Percentiles rank a stretch among this genome's conserved stretches.
phyloP scores from a whole-genome alignment of 2,888 invertebrate species.

The Acronicta psi region DNA sequence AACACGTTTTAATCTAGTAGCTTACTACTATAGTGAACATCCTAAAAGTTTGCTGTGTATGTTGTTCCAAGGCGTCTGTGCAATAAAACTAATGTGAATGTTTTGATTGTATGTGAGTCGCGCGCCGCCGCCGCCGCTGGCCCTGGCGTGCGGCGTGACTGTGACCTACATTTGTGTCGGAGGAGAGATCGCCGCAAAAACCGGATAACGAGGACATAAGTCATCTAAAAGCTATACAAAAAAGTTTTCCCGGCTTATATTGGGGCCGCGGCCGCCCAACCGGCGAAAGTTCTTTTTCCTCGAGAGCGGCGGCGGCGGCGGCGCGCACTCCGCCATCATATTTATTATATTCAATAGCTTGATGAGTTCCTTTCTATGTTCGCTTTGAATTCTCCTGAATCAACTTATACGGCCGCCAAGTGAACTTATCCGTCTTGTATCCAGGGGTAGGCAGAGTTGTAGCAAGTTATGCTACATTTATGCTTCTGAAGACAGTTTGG shows the following conservation, averaged over 20 bases:
- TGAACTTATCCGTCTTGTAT: background rate
- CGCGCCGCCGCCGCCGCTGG: background rate
- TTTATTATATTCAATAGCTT: constrained; percentile 19
- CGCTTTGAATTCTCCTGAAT: background rate
- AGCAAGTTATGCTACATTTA: no score
- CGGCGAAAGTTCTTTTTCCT: constrained; percentile 24
- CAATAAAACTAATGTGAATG: constrained; percentile 17
- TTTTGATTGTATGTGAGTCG: constrained; percentile 2
- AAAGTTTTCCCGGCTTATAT: constrained; percentile 42
- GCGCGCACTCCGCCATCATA: background rate
- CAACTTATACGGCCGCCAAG: background rate
- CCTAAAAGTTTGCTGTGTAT: constrained; percentile 1
- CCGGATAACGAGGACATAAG: constrained; percentile 47
- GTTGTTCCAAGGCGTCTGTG: constrained; percentile 6
- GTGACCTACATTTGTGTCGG: constrained; percentile 41
- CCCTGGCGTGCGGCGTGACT: constrained; percentile 5
- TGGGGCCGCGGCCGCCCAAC: constrained; percentile 18
- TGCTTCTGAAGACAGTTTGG: no score
- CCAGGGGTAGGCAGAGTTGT: background rate
- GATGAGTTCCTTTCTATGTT: constrained; percentile 6
- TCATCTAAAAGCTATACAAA: constrained; percentile 50
- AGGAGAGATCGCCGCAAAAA: constrained; percentile 42
- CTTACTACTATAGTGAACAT: background rate
- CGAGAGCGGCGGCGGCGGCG: background rate
- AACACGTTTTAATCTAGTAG: constrained; percentile 11